Conservation (phyloP, 2,888 invertebrate species). For the Drosophila quasianomalipes region DNA sequence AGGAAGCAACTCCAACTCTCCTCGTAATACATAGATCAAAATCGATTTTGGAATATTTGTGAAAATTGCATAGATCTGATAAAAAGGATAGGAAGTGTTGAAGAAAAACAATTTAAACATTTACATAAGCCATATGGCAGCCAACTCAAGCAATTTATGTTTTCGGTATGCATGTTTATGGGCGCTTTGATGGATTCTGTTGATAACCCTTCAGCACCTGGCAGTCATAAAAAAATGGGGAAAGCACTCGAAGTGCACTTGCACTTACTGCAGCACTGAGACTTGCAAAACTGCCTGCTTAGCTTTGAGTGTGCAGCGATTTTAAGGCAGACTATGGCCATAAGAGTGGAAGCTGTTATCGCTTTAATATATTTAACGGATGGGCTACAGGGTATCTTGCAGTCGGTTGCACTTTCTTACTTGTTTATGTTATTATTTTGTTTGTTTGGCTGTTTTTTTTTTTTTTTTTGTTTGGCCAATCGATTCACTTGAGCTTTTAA, state of each 20-base stretch:
- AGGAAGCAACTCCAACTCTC: background rate
- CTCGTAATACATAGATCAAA: background rate
- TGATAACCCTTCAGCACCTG: constrained; percentile 7
- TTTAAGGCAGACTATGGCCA: constrained; percentile 1
- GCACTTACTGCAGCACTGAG: background rate
- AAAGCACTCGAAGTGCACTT: background rate
- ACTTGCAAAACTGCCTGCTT: too few species aligned
- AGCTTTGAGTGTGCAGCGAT: background rate
- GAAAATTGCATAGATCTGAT: background rate
- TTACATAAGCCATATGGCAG: background rate
- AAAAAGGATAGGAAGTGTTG: background rate
- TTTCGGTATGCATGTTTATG: background rate
- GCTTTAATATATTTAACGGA: background rate
- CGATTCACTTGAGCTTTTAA: background rate
- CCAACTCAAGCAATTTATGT: background rate
- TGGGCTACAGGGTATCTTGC: background rate
- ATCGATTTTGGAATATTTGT: background rate
- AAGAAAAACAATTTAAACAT: background rate
- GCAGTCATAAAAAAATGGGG: background rate
- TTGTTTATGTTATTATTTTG: background rate
- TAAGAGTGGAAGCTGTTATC: background rate
- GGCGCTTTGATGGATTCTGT: background rate
- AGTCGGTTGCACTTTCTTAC: background rate
- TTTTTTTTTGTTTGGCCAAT: background rate
- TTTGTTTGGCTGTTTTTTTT: background rate